These are phyloP conservation scores for Danio jaintianensis DNA, from an alignment of 2,797 vertebrate species.

Conservation along the genomic window DNA sequence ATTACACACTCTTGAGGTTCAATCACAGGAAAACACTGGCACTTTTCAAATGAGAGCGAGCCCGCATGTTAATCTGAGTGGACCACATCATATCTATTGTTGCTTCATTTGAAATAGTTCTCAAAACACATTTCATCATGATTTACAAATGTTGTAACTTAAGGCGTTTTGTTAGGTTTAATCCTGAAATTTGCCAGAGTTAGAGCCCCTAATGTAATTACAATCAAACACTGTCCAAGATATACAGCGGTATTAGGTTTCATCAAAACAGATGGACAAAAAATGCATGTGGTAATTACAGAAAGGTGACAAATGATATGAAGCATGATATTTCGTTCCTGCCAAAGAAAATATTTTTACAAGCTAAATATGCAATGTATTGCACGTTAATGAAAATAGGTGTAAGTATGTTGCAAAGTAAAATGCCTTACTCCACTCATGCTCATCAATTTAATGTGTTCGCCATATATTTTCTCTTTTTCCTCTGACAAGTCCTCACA, in stretches of 20 bases:
- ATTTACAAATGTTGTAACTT: constrained; percentile 69
- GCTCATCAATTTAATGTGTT: constrained; percentile 47
- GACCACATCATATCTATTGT: constrained; percentile 48
- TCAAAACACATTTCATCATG: constrained; percentile 75
- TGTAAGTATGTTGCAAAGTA: constrained; percentile 55
- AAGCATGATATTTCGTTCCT: constrained; percentile 64
- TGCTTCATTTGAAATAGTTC: constrained; percentile 61
- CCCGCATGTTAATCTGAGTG: constrained; percentile 50
- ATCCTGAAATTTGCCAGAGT: constrained; percentile 81
- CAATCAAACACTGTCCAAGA: constrained; percentile 70
- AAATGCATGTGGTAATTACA: constrained; percentile 70
- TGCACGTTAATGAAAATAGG: constrained; percentile 58
- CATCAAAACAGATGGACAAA: constrained; percentile 68
- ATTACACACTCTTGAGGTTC: constrained; percentile 61
- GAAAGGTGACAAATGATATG: constrained; percentile 77
- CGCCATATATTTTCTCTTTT: constrained; percentile 54
- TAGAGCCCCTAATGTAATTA: constrained; percentile 73
- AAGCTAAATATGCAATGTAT: constrained; percentile 66
- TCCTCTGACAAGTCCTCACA: constrained; percentile 58
- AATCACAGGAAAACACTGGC: constrained; percentile 56
- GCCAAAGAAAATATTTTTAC: constrained; percentile 72
- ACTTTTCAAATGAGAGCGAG: constrained; percentile 55
- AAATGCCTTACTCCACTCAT: neutral
- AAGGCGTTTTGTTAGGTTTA: constrained; percentile 76
- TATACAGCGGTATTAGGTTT: constrained; percentile 66